phyloP scores from a whole-genome alignment of 2,888 invertebrate species.

The Oligia latruncula region DNA sequence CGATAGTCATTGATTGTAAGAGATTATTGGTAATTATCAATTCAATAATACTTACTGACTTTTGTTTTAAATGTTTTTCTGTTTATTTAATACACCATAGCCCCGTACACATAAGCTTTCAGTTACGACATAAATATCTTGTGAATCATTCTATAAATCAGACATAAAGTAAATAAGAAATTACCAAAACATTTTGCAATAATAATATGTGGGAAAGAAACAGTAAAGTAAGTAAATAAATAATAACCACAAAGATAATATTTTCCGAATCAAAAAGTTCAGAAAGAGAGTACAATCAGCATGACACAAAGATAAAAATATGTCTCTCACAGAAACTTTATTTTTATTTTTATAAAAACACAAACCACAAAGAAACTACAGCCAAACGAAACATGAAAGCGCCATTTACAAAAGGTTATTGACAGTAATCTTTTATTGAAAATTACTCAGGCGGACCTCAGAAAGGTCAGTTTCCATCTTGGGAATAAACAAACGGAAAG shows the following conservation, averaged over 20 bases:
- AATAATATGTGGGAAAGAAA: not conserved
- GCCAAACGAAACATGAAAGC: constrained; percentile 44
- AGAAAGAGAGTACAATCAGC: constrained; percentile 4
- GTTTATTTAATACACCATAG: too few relatives aligned
- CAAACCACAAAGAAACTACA: constrained; percentile 41
- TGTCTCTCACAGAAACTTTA: constrained; percentile 20
- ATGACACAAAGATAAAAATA: constrained; percentile 25
- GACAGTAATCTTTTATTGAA: constrained; percentile 52
- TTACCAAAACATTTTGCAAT: not conserved
- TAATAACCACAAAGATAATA: constrained; percentile 2
- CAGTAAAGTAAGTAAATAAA: not conserved
- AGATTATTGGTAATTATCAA: too few relatives aligned
- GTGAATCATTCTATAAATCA: not conserved
- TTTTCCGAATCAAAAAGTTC: not conserved
- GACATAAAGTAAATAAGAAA: not conserved
- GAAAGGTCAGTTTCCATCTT: constrained; percentile 52
- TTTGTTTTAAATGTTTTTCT: too few relatives aligned
- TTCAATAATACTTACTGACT: too few relatives aligned
- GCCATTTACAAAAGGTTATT: constrained; percentile 50
- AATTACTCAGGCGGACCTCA: constrained; percentile 42
- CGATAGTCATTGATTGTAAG: too few relatives aligned
- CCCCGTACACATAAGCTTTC: too few relatives aligned
- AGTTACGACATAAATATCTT: too few relatives aligned
- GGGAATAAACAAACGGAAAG: constrained; percentile 49
- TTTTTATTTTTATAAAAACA: constrained; percentile 13